Evolutionary conservation across 64 coral and sea anemone species (phyloP), one percentile per base, ranked within the genome.

Genomic region (Montipora cactus): DNA sequence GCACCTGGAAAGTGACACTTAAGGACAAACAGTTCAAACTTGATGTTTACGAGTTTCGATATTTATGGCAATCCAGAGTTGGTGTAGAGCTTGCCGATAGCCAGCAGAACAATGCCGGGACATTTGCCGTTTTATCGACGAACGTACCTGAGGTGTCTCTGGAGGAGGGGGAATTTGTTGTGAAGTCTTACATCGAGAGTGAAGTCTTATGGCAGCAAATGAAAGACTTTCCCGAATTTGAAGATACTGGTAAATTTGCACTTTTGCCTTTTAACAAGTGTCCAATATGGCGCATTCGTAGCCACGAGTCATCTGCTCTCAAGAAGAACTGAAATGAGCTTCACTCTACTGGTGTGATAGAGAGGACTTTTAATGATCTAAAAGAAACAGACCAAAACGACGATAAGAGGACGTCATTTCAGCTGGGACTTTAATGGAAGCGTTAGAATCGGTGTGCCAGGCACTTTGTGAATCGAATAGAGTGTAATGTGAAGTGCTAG

Each of bases 151-250:
- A 93, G n/a, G 53, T 82, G 6, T 4, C 18, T 22, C 58, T 93
- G 44, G 76, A 93, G 79, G 75, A 75, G 5, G 92, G 92, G 66
- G 92, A 93, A 64, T 93, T 93, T 59, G 53, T 87, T 3, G 83
- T 93, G 4, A 87, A 93, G 7, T 53, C 76, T 4, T 81, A 80
- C 59, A 62, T 64, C 20, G 74, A 93, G 48, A 93, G 78, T 74
- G 79, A 88, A 52, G 75, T 88, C 7, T 46, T 72, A 37, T 88
- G 74, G 83, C 69, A 47, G 37, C 74, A 93, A 79, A 51, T 93
- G 84, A 69, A 77, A 21, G 83, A 44, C 18, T 93, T 93, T 52
- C 92, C 92, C 18, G 92, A 93, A 21, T 93, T 93, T 45, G 73
- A 93, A 22, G 92, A 80, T 19, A 93, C 92, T n/a, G 86, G 78